Evolutionary conservation across 2,113 vertebrate genomes (phyloP).

Genomic region (Spea multiplicata): DNA sequence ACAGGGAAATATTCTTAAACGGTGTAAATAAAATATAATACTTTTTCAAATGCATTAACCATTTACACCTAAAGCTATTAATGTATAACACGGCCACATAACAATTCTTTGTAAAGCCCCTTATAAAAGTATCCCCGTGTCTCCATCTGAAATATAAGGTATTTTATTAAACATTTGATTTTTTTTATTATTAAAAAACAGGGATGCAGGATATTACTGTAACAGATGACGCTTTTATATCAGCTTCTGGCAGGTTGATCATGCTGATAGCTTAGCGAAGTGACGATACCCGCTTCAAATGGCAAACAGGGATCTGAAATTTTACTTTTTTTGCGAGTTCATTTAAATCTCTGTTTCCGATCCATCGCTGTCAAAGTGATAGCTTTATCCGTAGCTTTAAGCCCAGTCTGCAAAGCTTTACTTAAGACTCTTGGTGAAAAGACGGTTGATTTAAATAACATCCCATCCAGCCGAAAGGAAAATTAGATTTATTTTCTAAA

Average conservation of each 20-base stretch:
- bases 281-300: conserved; percentile 12
- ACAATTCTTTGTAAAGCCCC: too few species aligned
- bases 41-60: too few species aligned
- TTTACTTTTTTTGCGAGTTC: neutral
- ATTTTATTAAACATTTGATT: neutral
- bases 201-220: neutral
- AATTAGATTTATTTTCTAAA: too few species aligned
- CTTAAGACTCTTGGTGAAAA: too few species aligned
- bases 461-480: too few species aligned
- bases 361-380: conserved; percentile 19
- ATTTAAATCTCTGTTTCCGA: conserved; percentile 14
- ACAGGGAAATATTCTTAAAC: too few species aligned
- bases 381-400: neutral
- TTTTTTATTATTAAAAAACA: conserved; percentile 26
- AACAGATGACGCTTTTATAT: neutral
- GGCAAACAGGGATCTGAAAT: neutral
- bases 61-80: too few species aligned
- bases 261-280: neutral
- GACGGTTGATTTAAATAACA: too few species aligned
- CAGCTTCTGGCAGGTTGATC: neutral
- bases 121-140: too few species aligned
- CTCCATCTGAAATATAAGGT: too few species aligned
- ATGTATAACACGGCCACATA: too few species aligned
- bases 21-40: too few species aligned
- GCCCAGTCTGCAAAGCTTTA: neutral